A percentile compares a stretch with the other conserved stretches of the same genome.
Evolutionary conservation across 2,797 vertebrate genomes (phyloP).

Genomic region (Mormyrops boulengeri): DNA sequence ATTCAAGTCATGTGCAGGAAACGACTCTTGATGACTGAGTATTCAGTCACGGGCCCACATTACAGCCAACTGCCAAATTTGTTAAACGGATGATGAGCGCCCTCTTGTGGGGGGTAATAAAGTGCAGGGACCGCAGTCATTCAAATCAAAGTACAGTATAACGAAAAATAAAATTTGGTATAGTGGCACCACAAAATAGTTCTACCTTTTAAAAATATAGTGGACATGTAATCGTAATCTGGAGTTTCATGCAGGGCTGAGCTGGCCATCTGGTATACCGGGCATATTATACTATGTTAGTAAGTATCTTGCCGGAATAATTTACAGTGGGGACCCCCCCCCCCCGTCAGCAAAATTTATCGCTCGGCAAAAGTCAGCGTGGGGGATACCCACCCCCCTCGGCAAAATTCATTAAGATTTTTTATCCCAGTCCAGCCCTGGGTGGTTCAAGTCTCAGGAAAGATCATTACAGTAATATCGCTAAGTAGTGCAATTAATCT

Average conservation of each 20-base stretch:
- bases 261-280: background rate
- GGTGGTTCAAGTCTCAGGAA: background rate
- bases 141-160: background rate
- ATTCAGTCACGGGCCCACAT: constrained; percentile 19
- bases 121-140: background rate
- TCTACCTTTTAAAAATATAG: background rate
- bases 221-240: background rate
- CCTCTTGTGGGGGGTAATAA: constrained; percentile 23
- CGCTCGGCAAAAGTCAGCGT: background rate
- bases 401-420: background rate
- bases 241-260: background rate
- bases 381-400: background rate
- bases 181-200: constrained; percentile 14
- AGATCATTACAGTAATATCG: background rate
- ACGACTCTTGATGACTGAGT: constrained; percentile 26
- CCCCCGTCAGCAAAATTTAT: background rate
- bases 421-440: background rate
- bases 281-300: background rate
- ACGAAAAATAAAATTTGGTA: background rate
- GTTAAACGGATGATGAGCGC: background rate
- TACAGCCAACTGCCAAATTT: background rate
- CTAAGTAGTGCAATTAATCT: background rate
- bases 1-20: constrained; percentile 36
- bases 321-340: background rate
- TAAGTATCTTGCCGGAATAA: background rate